A percentile compares a stretch with the other conserved stretches of the same genome.
These are phyloP conservation scores for Drosophila ambigua DNA, from an alignment of 1,140 invertebrate species.

Conservation along the genomic window DNA sequence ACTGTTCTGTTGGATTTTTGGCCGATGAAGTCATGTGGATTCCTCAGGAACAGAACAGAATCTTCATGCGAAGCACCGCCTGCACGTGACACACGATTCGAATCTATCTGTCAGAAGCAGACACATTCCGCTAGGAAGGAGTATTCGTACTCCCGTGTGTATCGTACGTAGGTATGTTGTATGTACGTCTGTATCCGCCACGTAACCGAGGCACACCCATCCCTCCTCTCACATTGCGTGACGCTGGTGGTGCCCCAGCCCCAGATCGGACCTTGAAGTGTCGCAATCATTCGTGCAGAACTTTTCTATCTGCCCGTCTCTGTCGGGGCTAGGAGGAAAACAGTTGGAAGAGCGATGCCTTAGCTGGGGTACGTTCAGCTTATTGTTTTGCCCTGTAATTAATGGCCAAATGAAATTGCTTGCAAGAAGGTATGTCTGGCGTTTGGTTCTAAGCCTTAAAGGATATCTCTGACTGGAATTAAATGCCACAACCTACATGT, in stretches of 20 bases:
- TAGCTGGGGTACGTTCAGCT: background rate
- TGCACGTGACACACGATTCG: constrained; percentile 65
- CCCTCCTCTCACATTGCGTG: constrained; percentile 53
- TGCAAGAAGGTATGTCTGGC: background rate
- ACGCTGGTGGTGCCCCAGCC: constrained; percentile 42
- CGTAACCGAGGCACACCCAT: constrained; percentile 8
- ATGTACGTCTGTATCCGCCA: constrained; percentile 7
- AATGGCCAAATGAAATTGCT: constrained; percentile 30
- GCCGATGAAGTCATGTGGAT: constrained; percentile 67
- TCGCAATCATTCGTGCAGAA: constrained; percentile 74
- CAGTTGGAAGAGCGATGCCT: constrained; percentile 48
- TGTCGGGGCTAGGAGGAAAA: constrained; percentile 8
- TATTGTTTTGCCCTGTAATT: constrained; percentile 43
- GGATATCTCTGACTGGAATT: too few relatives aligned
- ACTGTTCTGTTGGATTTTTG: constrained; percentile 33
- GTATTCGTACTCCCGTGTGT: constrained; percentile 4
- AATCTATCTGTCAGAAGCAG: constrained; percentile 39
- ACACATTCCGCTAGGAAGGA: constrained; percentile 25
- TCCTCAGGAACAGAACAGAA: background rate
- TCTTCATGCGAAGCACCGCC: constrained; percentile 47
- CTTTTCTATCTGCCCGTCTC: constrained; percentile 52
- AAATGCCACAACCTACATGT: background rate
- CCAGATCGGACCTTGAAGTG: constrained; percentile 54
- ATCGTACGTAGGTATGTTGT: background rate
- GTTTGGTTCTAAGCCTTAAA: background rate